Evolutionary conservation across 1,140 invertebrate species (phyloP).

Genomic region (Drosophila melanogaster): Release_6_plus_ISO1_MT NC_004354.4:20510001-20510500

Average conservation of each 20-base stretch:
- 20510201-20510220: conserved; percentile 20
- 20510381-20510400: conserved; percentile 3
- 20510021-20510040: conserved; percentile 41
- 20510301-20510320: conserved; percentile 1
- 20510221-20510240: conserved; percentile 21
- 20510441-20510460: conserved; percentile 53
- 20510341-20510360: conserved; percentile 3
- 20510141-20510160: conserved; percentile 25
- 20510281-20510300: conserved; percentile 47
- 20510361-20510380: conserved; percentile 13
- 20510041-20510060: conserved; percentile 27
- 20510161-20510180: conserved; percentile 59
- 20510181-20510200: conserved; percentile 34
- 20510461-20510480: conserved; percentile 50
- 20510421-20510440: conserved; percentile 36
- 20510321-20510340: not conserved
- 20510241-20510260: conserved; percentile 16
- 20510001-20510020: conserved; percentile 40
- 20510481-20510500: conserved; percentile 19
- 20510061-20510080: conserved; percentile 20
- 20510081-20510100: conserved; percentile 24
- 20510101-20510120: conserved; percentile 45
- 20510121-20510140: conserved; percentile 55
- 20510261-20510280: conserved; percentile 46
- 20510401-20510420: conserved; percentile 20